phyloP scores from a whole-genome alignment of 1,140 invertebrate genomes.

The Drosophila truncata region DNA sequence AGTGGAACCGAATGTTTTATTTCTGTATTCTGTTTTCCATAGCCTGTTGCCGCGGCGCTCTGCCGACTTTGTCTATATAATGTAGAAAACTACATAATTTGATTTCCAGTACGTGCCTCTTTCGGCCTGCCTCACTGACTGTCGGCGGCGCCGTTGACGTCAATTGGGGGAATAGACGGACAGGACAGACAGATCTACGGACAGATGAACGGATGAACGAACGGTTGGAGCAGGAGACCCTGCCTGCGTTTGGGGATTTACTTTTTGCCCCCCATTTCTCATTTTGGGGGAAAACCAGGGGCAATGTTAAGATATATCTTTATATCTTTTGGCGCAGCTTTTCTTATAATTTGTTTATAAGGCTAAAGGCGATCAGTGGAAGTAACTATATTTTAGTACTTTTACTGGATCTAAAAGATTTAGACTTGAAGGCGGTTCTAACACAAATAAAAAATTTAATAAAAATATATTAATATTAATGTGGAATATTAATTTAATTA shows the following conservation, averaged over 20 bases:
- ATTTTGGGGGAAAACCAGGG: conserved; percentile 13
- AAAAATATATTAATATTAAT: too few relatives aligned
- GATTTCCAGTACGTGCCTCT: conserved; percentile 77
- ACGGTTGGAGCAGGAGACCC: conserved; percentile 11
- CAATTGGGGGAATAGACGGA: conserved; percentile 49
- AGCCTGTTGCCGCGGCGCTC: conserved; percentile 19
- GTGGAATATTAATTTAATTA: background rate
- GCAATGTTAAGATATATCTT: conserved; percentile 33
- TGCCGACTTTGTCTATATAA: conserved; percentile 40
- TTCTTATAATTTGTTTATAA: conserved; percentile 29
- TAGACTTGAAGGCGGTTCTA: background rate
- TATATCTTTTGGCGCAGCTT: conserved; percentile 14
- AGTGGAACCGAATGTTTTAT: conserved; percentile 54
- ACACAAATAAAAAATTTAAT: background rate
- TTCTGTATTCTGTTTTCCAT: conserved; percentile 44
- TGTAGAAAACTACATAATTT: conserved; percentile 61
- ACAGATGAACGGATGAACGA: conserved; percentile 4
- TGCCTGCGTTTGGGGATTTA: conserved; percentile 4
- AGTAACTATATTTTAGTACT: conserved; percentile 24
- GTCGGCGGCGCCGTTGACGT: conserved; percentile 67
- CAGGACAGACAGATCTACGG: conserved; percentile 18
- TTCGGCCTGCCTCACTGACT: conserved; percentile 62
- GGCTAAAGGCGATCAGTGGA: background rate
- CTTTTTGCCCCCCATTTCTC: background rate
- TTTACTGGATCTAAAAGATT: conserved; percentile 6